These are phyloP conservation scores for Characodon lateralis DNA, from an alignment of 2,797 vertebrate genomes.

Conservation along the genomic window DNA sequence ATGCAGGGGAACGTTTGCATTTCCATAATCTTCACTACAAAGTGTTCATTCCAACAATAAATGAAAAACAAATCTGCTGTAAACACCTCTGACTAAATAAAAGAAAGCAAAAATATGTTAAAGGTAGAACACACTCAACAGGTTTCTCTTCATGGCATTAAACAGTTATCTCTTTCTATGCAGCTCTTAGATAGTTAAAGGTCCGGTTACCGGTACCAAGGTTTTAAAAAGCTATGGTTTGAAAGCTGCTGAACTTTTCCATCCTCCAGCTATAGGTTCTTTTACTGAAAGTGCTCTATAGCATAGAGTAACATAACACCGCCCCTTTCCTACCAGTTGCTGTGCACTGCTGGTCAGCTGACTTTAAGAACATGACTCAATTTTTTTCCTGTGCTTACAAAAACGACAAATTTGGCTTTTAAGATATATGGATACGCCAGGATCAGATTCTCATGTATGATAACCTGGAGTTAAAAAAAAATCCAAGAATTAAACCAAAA, in stretches of 20 bases:
- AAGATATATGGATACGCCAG: too few relatives aligned
- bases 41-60: slow-evolving; percentile 68
- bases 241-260: neutral
- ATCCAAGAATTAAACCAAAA: too few relatives aligned
- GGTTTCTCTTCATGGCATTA: slow-evolving; percentile 55
- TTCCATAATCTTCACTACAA: slow-evolving; percentile 56
- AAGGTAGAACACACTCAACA: slow-evolving; percentile 48
- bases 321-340: neutral
- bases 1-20: slow-evolving; percentile 55
- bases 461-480: too few relatives aligned
- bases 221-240: neutral
- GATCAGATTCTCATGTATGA: too few relatives aligned
- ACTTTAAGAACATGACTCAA: neutral
- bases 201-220: neutral
- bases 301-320: neutral
- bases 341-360: neutral
- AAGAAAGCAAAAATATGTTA: slow-evolving; percentile 16
- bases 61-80: slow-evolving; percentile 5
- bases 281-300: neutral
- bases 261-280: neutral
- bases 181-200: slow-evolving; percentile 22
- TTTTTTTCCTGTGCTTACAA: too few relatives aligned
- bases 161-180: slow-evolving; percentile 49
- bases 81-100: slow-evolving; percentile 8
- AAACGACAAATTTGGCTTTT: too few relatives aligned